phyloP scores from a whole-genome alignment of 2,888 invertebrate species.

The Axea sp. region DNA sequence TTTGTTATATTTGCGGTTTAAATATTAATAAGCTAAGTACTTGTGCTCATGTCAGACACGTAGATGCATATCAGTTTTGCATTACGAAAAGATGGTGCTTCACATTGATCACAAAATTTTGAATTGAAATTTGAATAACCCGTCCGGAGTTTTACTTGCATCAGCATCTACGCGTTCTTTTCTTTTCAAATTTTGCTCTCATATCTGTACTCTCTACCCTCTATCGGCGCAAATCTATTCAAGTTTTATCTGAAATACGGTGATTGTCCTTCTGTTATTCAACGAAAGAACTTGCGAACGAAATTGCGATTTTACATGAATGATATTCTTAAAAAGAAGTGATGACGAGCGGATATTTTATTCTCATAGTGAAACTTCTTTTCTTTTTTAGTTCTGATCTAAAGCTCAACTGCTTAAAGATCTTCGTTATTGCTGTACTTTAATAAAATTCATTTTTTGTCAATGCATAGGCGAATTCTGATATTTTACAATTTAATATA shows the following conservation, averaged over 20 bases:
- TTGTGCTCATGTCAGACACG: constrained; percentile 76
- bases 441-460: no score
- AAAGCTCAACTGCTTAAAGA: constrained; percentile 15
- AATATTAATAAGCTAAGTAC: constrained; percentile 77
- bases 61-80: constrained; percentile 77
- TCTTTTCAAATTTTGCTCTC: constrained; percentile 57
- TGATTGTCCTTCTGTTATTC: constrained; percentile 53
- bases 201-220: constrained; percentile 52
- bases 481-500: no score
- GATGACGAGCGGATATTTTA: constrained; percentile 55
- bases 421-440: neutral
- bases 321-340: constrained; percentile 50
- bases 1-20: constrained; percentile 67
- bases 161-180: constrained; percentile 55
- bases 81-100: constrained; percentile 74
- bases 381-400: constrained; percentile 4
- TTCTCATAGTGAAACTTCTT: constrained; percentile 12
- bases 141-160: constrained; percentile 53
- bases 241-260: constrained; percentile 56
- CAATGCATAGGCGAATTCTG: no score
- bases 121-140: constrained; percentile 63
- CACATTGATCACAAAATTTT: constrained; percentile 51
- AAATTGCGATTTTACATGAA: constrained; percentile 56
- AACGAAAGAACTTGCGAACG: constrained; percentile 53
- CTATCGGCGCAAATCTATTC: constrained; percentile 56